Percentiles rank a stretch among this genome's conserved stretches.
Evolutionary conservation across 1,140 invertebrate genomes (phyloP).

Genomic region (Drosophila dunni): DNA sequence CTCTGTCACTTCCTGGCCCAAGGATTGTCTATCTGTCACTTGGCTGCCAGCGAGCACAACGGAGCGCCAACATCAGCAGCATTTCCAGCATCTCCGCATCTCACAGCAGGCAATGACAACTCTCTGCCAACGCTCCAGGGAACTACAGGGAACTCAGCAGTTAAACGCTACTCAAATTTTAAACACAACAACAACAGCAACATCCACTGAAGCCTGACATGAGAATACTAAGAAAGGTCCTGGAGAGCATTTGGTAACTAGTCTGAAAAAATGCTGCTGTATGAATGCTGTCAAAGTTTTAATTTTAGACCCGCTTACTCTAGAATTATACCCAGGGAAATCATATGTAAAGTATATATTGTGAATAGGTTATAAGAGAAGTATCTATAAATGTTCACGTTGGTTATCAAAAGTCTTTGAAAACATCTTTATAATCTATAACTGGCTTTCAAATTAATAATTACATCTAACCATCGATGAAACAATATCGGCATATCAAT

Average conservation of each 20-base stretch:
- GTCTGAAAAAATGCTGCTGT: neutral
- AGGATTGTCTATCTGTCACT: slow-evolving; percentile 75
- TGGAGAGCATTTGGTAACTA: neutral
- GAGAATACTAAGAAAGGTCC: neutral
- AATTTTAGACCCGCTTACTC: too few relatives aligned
- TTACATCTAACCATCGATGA: too few relatives aligned
- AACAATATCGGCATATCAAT: too few relatives aligned
- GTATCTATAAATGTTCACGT: too few relatives aligned
- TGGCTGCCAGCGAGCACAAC: slow-evolving; percentile 56
- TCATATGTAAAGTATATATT: too few relatives aligned
- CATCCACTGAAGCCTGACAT: slow-evolving; percentile 15
- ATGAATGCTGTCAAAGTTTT: too few relatives aligned
- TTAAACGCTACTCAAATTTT: slow-evolving; percentile 52
- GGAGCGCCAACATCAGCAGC: slow-evolving; percentile 9
- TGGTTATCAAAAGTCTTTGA: too few relatives aligned
- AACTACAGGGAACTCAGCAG: slow-evolving; percentile 60
- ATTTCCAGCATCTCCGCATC: slow-evolving; percentile 1
- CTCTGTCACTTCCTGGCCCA: slow-evolving; percentile 57
- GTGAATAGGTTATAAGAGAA: too few relatives aligned
- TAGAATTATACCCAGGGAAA: too few relatives aligned
- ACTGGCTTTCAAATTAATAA: too few relatives aligned
- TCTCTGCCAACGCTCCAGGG: slow-evolving; percentile 41
- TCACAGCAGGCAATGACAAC: slow-evolving; percentile 61
- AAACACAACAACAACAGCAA: slow-evolving; percentile 39
- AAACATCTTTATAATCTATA: too few relatives aligned